Base-by-base conservation (phyloP, 2,888 invertebrate species). In the Sesia bembeciformis region DNA sequence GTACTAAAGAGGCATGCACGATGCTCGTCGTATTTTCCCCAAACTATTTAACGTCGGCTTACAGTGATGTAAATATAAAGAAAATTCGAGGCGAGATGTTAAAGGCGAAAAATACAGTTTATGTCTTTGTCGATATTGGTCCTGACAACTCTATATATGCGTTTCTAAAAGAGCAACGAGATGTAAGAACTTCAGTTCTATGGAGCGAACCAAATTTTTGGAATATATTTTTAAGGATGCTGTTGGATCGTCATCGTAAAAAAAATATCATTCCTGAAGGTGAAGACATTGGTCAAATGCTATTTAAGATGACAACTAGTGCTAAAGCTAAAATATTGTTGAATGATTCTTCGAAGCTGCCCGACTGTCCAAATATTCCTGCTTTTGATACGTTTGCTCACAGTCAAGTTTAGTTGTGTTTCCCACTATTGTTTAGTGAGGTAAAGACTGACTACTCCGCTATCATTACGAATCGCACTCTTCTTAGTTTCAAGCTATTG, bases 401-500 rank as follows among this genome's bases (percentile, higher is more conserved):
- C 67, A 82, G 82, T 71, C 83, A 81, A 69, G 84, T 86, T 79
- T 83, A 86, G 70, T 72, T 72, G 55, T 65, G 63, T 67, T 65
- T 66, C 61, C 62, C 68, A 63, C 67, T 67, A 7, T 76, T 74
- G 71, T 75, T 78, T 78, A 79, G 82, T 81, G 86, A 88, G 87
- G 80, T 79, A 84, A 87, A 89, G 88, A 88, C 88, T 89, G 88
- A 89, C 73, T 81, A 78, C 75, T 81, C 79, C 72, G 73, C 75
- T 46, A 50, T 23, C 23, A 23, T 23, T 23, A 23, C 23, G 23
- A 23, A 23, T 23, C 23, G 23, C 23, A 23, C 23, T 23, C 23
- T 23, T 23, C 23, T 23, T 23, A 23, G 23, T 23, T 23, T 23
- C 23, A 23, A 70, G 74, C 50, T 53, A 53, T 61, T 65, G 66